These are phyloP conservation scores for Agapornis canus DNA, from an alignment of 2,797 vertebrate species.

Conservation along the genomic window DNA sequence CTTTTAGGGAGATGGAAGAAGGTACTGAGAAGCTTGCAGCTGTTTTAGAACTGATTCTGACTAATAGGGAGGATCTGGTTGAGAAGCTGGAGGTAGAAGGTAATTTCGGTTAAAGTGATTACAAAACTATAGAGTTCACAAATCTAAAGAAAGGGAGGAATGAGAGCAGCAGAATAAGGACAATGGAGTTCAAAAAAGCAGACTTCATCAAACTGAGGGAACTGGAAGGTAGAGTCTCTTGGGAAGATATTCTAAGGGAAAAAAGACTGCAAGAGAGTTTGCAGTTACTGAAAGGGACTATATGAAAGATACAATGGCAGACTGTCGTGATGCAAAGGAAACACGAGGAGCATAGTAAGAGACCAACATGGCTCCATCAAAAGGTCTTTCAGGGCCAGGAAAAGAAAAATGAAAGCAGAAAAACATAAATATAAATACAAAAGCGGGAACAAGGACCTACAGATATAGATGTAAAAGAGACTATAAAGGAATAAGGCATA, in stretches of 20 bases:
- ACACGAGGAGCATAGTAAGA: background rate
- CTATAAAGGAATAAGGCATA: background rate
- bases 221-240: constrained; percentile 19
- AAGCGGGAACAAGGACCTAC: background rate
- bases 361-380: background rate
- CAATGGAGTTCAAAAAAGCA: constrained; percentile 23
- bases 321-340: background rate
- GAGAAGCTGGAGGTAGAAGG: constrained; percentile 4
- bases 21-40: background rate
- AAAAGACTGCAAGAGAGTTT: background rate
- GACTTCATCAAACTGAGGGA: constrained; percentile 23
- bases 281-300: background rate
- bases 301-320: constrained; percentile 12
- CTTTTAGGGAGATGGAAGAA: background rate
- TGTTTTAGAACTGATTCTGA: constrained; percentile 7
- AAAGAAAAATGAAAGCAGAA: background rate
- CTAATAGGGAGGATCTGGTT: constrained; percentile 4
- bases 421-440: background rate
- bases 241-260: constrained; percentile 26
- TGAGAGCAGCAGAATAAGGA: constrained; percentile 10
- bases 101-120: constrained; percentile 27
- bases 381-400: background rate
- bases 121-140: constrained; percentile 17
- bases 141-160: constrained; percentile 25
- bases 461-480: background rate